Evolutionary conservation across 2,888 invertebrate species (phyloP).

Genomic region (Tanypteryx hageni): DNA sequence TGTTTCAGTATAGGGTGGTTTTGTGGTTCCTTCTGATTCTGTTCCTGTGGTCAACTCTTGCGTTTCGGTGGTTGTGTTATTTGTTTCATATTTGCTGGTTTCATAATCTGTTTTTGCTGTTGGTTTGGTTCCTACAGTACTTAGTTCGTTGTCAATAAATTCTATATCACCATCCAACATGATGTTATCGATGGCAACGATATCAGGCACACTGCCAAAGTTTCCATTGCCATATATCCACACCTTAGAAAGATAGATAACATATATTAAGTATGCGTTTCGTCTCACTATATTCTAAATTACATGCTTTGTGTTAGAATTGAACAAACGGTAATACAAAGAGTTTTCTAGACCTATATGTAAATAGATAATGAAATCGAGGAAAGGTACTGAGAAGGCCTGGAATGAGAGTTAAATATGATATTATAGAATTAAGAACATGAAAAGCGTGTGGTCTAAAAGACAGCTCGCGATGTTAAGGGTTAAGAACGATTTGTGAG

Average conservation of each 20-base stretch:
- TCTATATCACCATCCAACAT: background rate
- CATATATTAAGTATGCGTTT: background rate
- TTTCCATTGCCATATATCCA: conserved; percentile 25
- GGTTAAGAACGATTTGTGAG: too few relatives aligned
- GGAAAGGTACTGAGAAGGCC: too few relatives aligned
- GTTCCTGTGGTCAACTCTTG: background rate
- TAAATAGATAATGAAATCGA: too few relatives aligned
- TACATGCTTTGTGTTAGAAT: too few relatives aligned
- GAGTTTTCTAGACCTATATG: too few relatives aligned
- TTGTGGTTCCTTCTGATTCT: background rate
- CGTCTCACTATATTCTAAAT: too few relatives aligned
- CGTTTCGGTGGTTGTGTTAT: background rate
- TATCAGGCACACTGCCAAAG: background rate
- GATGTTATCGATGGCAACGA: conserved; percentile 36
- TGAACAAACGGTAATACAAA: too few relatives aligned
- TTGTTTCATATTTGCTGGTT: background rate
- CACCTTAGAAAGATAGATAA: background rate
- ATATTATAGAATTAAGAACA: too few relatives aligned
- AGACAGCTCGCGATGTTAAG: too few relatives aligned
- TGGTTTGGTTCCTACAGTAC: background rate
- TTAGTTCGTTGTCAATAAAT: background rate
- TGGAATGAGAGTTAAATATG: too few relatives aligned
- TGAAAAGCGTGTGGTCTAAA: too few relatives aligned
- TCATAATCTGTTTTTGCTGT: background rate
- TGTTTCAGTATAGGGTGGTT: background rate